Percentiles rank a stretch among this genome's conserved stretches.
phyloP scores from a whole-genome alignment of 2,888 invertebrate species.

The Torymus tubicola region DNA sequence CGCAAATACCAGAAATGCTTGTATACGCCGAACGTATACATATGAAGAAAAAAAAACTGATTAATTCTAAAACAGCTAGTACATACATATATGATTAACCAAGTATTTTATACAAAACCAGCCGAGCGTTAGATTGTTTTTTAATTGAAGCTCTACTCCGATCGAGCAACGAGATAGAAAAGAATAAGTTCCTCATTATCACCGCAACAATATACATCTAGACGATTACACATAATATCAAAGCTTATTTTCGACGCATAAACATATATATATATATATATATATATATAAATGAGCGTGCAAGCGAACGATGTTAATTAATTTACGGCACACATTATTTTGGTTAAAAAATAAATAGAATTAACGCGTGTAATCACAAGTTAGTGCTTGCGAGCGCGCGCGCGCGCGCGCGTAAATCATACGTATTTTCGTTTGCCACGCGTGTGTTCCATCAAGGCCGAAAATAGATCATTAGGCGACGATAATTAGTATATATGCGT shows the following conservation, averaged over 20 bases:
- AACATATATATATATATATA: too few relatives aligned
- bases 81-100: too few relatives aligned
- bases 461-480: constrained; percentile 60
- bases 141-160: too few relatives aligned
- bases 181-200: not conserved
- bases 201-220: too few relatives aligned
- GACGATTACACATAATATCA: not conserved
- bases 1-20: too few relatives aligned
- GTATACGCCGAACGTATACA: too few relatives aligned
- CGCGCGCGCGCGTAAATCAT: constrained; percentile 57
- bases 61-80: too few relatives aligned
- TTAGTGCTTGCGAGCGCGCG: constrained; percentile 47
- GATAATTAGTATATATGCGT: constrained; percentile 61
- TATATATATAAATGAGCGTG: too few relatives aligned
- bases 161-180: not conserved
- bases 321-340: constrained; percentile 52
- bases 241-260: constrained; percentile 29
- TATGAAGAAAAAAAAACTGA: too few relatives aligned
- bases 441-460: constrained; percentile 55
- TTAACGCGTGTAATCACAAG: constrained; percentile 55
- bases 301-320: constrained; percentile 39
- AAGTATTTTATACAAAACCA: too few relatives aligned
- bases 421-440: constrained; percentile 52
- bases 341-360: constrained; percentile 52
- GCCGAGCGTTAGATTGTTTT: too few relatives aligned